Evolutionary conservation across 2,888 invertebrate species (phyloP).

Genomic region (Dorcus parallelipipedus): DNA sequence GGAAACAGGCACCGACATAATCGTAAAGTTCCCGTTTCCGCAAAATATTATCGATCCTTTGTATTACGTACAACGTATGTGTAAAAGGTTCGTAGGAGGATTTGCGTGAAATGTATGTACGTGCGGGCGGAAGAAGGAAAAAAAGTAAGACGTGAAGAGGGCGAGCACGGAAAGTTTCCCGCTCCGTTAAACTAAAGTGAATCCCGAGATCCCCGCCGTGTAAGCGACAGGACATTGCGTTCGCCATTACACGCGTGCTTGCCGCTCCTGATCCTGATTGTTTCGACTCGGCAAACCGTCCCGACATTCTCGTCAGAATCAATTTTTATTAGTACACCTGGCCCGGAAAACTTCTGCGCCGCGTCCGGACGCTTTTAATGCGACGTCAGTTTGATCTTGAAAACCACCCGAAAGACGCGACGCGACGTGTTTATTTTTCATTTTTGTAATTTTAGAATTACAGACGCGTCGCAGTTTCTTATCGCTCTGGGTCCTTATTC

Average conservation of each 20-base stretch:
- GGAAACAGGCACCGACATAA: conserved; percentile 2
- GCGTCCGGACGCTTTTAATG: no score
- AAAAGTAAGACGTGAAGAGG: background rate
- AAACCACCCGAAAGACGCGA: no score
- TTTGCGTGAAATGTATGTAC: background rate
- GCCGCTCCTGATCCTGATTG: conserved; percentile 3
- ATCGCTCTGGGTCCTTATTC: no score
- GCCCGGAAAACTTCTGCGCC: no score
- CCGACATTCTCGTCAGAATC: background rate
- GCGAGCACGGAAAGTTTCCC: background rate
- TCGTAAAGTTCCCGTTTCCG: no score
- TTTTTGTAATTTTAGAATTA: no score
- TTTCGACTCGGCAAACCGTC: background rate
- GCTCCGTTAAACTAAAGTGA: background rate
- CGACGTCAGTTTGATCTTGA: no score
- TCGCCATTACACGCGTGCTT: conserved; percentile 3
- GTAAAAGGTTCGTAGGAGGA: background rate
- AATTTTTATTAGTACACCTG: background rate
- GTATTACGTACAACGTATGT: no score
- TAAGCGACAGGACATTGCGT: conserved; percentile 1
- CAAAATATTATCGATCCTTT: no score
- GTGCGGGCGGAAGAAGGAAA: background rate
- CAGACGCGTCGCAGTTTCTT: no score
- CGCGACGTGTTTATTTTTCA: no score
- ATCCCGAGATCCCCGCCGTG: background rate